Evolutionary conservation across 2,888 invertebrate genomes (phyloP), one percentile per base, ranked within the genome.

Genomic region (Caenorhabditis zanzibari): DNA sequence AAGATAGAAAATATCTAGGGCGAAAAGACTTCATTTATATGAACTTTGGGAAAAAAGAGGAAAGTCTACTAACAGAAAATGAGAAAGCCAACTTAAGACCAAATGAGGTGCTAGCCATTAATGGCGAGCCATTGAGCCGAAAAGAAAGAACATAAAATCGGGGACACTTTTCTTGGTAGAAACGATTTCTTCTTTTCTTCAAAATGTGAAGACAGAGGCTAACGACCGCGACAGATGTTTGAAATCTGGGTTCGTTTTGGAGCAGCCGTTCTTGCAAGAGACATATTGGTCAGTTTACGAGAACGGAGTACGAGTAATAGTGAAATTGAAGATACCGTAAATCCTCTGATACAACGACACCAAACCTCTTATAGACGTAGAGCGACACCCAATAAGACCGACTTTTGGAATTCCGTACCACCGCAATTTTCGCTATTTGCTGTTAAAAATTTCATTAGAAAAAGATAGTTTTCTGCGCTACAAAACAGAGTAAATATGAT

Each of bases 51-150:
- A 54, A 14, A 12, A 12, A 14, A 12, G 7, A 26, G 24, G 26
- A 26, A 54, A 14, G 10, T 10, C 6, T 10, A 54, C 16, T 7
- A 59, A 19, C 3, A 14, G 19, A 22, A 28, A 26, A 26, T 0
- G 26, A 54, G 4, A 16, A 22, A 26, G 12, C 9, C 19, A 22
- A 49, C 26, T 7, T 12, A n/a, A 47, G 2, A 14, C 22, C 35
- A 9, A 49, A 49, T 16, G 16, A 35, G 16, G 35, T 47, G n/a
- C 12, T 52, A 12, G 41, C 52, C 28, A 54, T 74, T 41, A 63
- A 74, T 63, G 38, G 52, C n/a, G 54, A 49, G n/a, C 54, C 26
- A 74, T 19, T 54, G 44, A 54, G 44, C 63, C 74, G 54, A 9
- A 28, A 44, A 63, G 38, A 54, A 28, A 41, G 26, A 41, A 44